Percentiles rank a stretch among this genome's conserved stretches.
Conservation (phyloP, 1,140 invertebrate genomes). For the Lasioglossum albipes region DNA sequence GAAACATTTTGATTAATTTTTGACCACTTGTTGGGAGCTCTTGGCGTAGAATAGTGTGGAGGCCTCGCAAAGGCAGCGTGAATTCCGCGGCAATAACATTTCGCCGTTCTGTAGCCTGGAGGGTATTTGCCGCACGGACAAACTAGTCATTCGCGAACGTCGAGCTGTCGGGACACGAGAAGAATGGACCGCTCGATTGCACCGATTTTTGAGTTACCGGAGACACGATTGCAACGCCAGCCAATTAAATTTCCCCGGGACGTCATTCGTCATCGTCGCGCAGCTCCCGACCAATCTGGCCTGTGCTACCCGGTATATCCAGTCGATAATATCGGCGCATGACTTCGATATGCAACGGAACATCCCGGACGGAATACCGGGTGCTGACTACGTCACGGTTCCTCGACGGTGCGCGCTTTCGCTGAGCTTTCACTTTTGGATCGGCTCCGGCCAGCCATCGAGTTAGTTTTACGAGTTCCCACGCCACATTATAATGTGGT, state of each 20-base stretch:
- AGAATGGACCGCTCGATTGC: conserved; percentile 8
- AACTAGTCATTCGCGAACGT: not conserved
- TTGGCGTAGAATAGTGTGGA: too few relatives aligned
- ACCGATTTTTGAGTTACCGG: conserved; percentile 34
- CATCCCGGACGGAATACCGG: conserved; percentile 22
- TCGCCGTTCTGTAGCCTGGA: too few relatives aligned
- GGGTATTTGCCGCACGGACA: not conserved
- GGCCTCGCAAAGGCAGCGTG: too few relatives aligned
- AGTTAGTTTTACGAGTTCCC: conserved; percentile 58
- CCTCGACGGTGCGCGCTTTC: conserved; percentile 25
- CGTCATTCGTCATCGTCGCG: conserved; percentile 44
- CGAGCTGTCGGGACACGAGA: conserved; percentile 1
- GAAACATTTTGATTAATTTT: too few relatives aligned
- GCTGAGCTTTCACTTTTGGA: conserved; percentile 68
- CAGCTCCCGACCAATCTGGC: conserved; percentile 9
- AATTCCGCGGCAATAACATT: not conserved
- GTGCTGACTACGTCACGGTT: conserved; percentile 2
- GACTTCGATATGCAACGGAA: conserved; percentile 14
- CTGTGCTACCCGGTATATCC: not conserved
- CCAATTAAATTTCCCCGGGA: conserved; percentile 44
- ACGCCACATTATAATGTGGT: conserved; percentile 53
- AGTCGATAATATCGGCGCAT: conserved; percentile 36
- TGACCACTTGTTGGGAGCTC: too few relatives aligned
- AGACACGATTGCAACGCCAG: conserved; percentile 5
- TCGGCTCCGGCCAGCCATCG: conserved; percentile 19